Evolutionary conservation across 2,113 vertebrate species (phyloP).

Genomic region (Albula goreensis): DNA sequence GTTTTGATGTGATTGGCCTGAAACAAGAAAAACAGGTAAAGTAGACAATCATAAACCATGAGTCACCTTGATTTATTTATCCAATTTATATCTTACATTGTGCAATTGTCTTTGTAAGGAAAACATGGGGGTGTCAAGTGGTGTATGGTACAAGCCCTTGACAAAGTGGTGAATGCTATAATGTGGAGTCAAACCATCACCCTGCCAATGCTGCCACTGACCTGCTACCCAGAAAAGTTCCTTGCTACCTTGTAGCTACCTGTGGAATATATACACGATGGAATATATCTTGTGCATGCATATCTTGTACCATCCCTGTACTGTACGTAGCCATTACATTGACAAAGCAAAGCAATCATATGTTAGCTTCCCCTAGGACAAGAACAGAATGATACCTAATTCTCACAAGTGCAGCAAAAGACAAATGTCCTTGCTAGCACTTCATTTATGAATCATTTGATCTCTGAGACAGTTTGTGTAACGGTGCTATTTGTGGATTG

Average conservation of each 20-base stretch:
- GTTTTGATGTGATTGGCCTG: constrained; percentile 78
- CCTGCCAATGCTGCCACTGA: no score
- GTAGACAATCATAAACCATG: neutral
- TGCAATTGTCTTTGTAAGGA: no score
- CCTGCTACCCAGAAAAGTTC: no score
- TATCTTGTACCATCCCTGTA: no score
- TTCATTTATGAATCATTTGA: constrained; percentile 1
- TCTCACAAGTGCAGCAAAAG: neutral
- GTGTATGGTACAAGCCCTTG: no score
- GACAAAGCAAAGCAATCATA: neutral
- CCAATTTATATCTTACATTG: neutral
- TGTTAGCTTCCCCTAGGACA: neutral
- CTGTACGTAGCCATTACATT: neutral
- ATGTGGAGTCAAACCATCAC: no score
- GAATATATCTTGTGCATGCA: no score
- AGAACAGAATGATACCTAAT: neutral
- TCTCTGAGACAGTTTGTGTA: neutral
- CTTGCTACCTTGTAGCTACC: no score
- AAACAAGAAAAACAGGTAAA: constrained; percentile 34
- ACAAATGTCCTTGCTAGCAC: neutral
- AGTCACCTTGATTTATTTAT: no score
- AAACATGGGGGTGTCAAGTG: no score
- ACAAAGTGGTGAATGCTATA: no score
- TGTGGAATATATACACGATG: no score
- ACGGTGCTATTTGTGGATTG: constrained; percentile 3